These are phyloP conservation scores for Tetranychus urticae DNA, from an alignment of 1,140 invertebrate species.

Conservation along the genomic window DNA sequence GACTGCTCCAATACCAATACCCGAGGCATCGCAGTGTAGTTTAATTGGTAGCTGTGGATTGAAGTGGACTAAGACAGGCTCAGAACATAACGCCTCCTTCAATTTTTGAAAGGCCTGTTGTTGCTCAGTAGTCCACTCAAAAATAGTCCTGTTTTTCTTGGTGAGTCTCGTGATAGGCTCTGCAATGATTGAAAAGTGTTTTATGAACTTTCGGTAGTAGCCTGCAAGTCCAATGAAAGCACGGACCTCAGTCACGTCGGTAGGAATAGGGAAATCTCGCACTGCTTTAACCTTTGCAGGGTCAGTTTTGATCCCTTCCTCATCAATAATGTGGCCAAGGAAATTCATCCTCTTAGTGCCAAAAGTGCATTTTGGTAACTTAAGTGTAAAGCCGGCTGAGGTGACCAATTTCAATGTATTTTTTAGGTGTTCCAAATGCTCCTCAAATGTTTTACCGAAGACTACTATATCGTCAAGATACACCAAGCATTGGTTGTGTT, in stretches of 20 bases:
- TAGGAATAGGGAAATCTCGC: not conserved
- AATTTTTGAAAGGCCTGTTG: not conserved
- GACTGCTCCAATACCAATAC: conserved; percentile 16
- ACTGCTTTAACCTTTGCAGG: not conserved
- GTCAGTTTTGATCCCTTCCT: conserved; percentile 1
- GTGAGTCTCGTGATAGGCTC: not conserved
- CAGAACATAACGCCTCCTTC: not conserved
- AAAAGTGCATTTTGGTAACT: conserved; percentile 11
- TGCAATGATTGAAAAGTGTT: not conserved
- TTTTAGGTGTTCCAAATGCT: conserved; percentile 3
- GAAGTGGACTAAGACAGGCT: not conserved
- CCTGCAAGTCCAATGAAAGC: not conserved
- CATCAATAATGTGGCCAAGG: conserved; percentile 5
- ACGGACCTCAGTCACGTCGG: not conserved
- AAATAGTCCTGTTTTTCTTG: conserved; percentile 7
- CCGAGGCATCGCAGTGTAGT: conserved; percentile 13
- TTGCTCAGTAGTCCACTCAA: not conserved
- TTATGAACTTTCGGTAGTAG: not conserved
- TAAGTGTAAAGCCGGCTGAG: conserved; percentile 5
- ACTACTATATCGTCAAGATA: conserved; percentile 9
- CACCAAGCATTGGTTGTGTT: not conserved
- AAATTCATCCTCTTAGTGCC: conserved; percentile 1
- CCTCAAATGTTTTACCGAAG: not conserved
- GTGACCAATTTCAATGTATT: not conserved
- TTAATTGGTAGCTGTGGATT: not conserved